phyloP scores from a whole-genome alignment of 1,140 invertebrate species.

The Aphis craccivora region DNA sequence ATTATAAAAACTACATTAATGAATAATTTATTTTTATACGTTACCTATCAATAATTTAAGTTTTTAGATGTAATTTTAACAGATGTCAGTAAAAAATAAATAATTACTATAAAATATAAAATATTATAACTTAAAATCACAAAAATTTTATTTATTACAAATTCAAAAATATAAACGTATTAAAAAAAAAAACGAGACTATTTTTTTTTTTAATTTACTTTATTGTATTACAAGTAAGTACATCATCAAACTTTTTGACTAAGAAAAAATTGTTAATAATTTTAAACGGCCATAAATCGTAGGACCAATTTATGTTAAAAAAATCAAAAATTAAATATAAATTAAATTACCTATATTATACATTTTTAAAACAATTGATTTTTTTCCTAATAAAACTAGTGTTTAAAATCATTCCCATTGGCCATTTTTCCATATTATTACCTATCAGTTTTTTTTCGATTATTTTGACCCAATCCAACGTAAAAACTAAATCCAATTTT shows the following conservation, averaged over 20 bases:
- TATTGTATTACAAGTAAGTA: background rate
- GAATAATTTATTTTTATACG: background rate
- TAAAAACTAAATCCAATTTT: too few relatives aligned
- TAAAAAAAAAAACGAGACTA: background rate
- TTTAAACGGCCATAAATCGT: too few relatives aligned
- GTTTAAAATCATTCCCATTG: too few relatives aligned
- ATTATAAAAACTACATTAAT: background rate
- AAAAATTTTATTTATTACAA: background rate
- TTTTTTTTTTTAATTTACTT: too few relatives aligned
- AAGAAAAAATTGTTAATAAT: background rate
- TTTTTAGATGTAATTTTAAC: background rate
- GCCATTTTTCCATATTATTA: too few relatives aligned
- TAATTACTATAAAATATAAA: background rate
- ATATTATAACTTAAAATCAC: background rate
- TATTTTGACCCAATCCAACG: too few relatives aligned
- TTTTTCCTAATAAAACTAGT: too few relatives aligned
- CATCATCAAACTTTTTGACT: background rate
- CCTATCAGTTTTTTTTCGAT: too few relatives aligned
- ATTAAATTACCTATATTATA: too few relatives aligned
- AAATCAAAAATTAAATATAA: too few relatives aligned
- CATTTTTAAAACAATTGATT: too few relatives aligned
- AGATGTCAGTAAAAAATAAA: background rate
- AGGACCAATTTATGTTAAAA: too few relatives aligned
- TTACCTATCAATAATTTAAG: background rate
- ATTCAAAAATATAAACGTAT: background rate